Evolutionary conservation across 2,113 vertebrate genomes (phyloP), one percentile per base, ranked within the genome.

Genomic region (Clarias gariepinus): DNA sequence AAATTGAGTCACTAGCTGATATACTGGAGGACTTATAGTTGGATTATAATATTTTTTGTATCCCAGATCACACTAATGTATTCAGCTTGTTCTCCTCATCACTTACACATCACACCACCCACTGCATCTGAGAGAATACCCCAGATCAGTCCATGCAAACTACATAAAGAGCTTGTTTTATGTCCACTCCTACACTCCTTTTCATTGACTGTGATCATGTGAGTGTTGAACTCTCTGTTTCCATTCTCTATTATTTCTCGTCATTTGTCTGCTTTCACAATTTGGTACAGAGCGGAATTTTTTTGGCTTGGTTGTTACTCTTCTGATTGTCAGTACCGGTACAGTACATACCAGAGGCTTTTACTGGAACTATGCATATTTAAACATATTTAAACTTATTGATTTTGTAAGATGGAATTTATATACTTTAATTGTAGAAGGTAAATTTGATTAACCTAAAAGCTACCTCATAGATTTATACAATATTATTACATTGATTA

Each of bases 171-270:
- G 78, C 71, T 3, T 71, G 64, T 91, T 92, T 93, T 95, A 74
- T 84, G 93, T 93, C 77, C 85, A 33, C 52, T 82, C 88, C 89
- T 87, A 93, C 91, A 90, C 85, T 91, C 85, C 90, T 91, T 93
- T 92, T 93, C 93, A 92, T 89, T 91, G 85, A 90, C 82, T 66
- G 79, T 66, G 85, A 85, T 36, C 90, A 92, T 93, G 93, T 92
- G 89, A 93, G 91, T 89, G 88, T 90, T 89, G 2, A 74, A 76
- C 79, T 78, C 85, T 84, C 83, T 88, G 85, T 88, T 63, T 58
- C 73, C 41, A 78, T 84, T 87, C 77, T 81, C 76, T 76, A 63
- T 60, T 77, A 57, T 57, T 77, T 60, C 5, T 30, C 3, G 3
- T 76, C 80, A 76, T 81, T 81, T 71, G 58, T 84, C 60, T 80